Evolutionary conservation across 2,797 vertebrate genomes (phyloP).

Genomic region (Danio choprae): DNA sequence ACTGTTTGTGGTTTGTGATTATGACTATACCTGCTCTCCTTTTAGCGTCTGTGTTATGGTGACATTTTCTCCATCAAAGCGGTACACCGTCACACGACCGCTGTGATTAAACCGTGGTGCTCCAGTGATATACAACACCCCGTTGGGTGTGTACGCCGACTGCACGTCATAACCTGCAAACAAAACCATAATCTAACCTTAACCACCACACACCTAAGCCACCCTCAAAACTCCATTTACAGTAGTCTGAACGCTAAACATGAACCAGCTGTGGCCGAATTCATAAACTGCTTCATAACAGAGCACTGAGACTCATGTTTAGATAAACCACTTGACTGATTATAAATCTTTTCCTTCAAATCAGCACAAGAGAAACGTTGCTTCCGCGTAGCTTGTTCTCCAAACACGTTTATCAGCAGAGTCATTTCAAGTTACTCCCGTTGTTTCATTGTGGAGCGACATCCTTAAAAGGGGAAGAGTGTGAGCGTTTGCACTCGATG

Average conservation of each 20-base stretch:
- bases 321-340: constrained; percentile 13
- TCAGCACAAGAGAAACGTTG: neutral
- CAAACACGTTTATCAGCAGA: constrained; percentile 20
- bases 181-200: constrained; percentile 17
- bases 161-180: constrained; percentile 90
- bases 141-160: constrained; percentile 82
- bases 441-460: constrained; percentile 10
- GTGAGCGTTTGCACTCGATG: neutral
- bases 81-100: constrained; percentile 91
- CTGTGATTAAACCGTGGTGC: constrained; percentile 96
- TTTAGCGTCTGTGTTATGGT: constrained; percentile 84
- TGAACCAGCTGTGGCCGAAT: constrained; percentile 39
- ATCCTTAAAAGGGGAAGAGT: constrained; percentile 58
- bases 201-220: neutral
- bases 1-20: neutral
- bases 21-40: constrained; percentile 88
- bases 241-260: constrained; percentile 11
- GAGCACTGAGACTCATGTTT: neutral
- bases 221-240: neutral
- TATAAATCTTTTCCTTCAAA: constrained; percentile 11
- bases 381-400: constrained; percentile 3
- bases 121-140: constrained; percentile 88
- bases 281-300: constrained; percentile 2
- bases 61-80: constrained; percentile 72
- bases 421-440: constrained; percentile 2